These are phyloP conservation scores for Trichomalopsis sarcophagae DNA, from an alignment of 1,140 invertebrate genomes.

Conservation along the genomic window DNA sequence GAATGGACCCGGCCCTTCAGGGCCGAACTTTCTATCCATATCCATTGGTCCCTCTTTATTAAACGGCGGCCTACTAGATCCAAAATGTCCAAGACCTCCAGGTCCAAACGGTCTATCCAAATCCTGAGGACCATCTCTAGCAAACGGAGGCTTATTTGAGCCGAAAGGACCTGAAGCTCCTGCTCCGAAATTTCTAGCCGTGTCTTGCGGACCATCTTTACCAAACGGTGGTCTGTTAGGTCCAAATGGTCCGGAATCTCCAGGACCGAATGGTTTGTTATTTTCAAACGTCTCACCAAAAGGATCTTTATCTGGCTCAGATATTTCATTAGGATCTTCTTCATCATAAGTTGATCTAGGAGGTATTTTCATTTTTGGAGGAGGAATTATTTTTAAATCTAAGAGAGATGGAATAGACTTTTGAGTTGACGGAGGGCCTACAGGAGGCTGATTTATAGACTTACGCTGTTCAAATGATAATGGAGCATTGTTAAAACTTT, in stretches of 20 bases:
- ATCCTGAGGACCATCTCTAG: slow-evolving; percentile 5
- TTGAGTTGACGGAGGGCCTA: slow-evolving; percentile 1
- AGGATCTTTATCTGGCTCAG: slow-evolving; percentile 7
- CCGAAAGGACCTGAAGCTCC: not conserved
- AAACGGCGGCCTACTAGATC: slow-evolving; percentile 39
- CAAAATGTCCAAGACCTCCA: not conserved
- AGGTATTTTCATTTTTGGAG: slow-evolving; percentile 26
- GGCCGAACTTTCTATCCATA: slow-evolving; percentile 38
- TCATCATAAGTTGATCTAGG: not conserved
- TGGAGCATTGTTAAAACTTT: slow-evolving; percentile 17
- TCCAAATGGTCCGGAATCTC: not conserved
- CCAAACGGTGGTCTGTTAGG: slow-evolving; percentile 30
- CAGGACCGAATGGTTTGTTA: slow-evolving; percentile 12
- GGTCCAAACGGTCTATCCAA: slow-evolving; percentile 10
- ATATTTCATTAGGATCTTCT: not conserved
- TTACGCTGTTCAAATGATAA: not conserved
- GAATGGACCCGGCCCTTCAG: not conserved
- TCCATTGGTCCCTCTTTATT: slow-evolving; percentile 3
- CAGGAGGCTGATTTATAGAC: not conserved
- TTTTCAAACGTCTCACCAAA: not conserved
- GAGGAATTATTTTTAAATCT: slow-evolving; percentile 44
- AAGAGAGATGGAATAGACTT: slow-evolving; percentile 49
- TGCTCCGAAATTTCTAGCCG: slow-evolving; percentile 44
- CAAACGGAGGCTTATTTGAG: slow-evolving; percentile 35
- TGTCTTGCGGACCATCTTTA: slow-evolving; percentile 29